phyloP scores from a whole-genome alignment of 2,113 vertebrate species.

The Oryzias melastigma region DNA sequence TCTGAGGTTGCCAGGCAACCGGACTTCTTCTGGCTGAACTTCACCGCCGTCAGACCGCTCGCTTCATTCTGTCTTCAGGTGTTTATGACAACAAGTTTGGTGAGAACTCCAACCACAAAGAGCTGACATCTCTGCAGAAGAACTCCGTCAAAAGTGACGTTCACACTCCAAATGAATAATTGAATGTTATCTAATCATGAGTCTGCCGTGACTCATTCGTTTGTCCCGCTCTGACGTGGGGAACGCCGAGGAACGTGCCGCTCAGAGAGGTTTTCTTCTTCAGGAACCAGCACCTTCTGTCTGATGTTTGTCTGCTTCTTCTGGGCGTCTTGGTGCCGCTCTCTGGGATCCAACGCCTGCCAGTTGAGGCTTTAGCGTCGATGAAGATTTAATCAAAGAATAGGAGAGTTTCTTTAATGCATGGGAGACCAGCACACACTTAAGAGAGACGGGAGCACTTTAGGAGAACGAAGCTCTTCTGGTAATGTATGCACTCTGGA shows the following conservation, averaged over 20 bases:
- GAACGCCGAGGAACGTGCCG: not conserved
- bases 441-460: not conserved
- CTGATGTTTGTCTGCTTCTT: slow-evolving; percentile 19
- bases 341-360: not conserved
- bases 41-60: not conserved
- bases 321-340: slow-evolving; percentile 4
- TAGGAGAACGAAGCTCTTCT: not conserved
- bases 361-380: slow-evolving; percentile 10
- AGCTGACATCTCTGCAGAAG: slow-evolving; percentile 8
- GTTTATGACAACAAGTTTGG: not conserved
- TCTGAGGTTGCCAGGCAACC: slow-evolving; percentile 4
- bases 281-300: not conserved
- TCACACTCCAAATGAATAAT: slow-evolving; percentile 45
- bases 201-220: slow-evolving; percentile 17
- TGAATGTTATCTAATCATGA: slow-evolving; percentile 41
- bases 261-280: not conserved
- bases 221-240: not conserved
- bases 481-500: slow-evolving; percentile 14
- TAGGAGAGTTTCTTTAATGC: slow-evolving; percentile 9
- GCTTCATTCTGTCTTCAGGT: not conserved
- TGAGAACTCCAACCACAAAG: not conserved
- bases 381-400: slow-evolving; percentile 26
- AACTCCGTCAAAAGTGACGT: slow-evolving; percentile 16
- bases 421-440: slow-evolving; percentile 7
- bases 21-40: not conserved